Base-by-base conservation (phyloP, 37 sponge, comb jelly and placozoan genomes). In the Hexactinellida sp. region DNA sequence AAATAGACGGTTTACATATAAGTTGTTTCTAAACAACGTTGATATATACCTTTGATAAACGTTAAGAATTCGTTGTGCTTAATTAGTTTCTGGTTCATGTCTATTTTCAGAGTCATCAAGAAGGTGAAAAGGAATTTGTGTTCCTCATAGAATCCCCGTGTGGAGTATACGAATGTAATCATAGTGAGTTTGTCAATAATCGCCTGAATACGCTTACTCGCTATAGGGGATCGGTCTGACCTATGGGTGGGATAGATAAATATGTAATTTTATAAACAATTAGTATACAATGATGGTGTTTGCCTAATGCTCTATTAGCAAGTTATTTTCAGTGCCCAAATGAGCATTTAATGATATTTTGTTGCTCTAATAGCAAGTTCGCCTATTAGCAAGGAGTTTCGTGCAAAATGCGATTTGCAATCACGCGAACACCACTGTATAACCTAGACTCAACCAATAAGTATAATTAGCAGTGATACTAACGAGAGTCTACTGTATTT, bases 71-170 rank as follows among this genome's bases (percentile, higher is more conserved):
- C 96, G 0, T 98, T 89, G 51, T 94, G 94, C 39, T 91, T 90
- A 47, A 96, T 93, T 7, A 85, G 83, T 71, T 85, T 41, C n/a
- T 88, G 86, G 52, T 83, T 88, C 23, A 94, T 89, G 71, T 90
- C 92, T 38, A 98, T 98, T 89, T 95, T 98, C 41, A 98, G 92
- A 34, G 99, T 91, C 19, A 98, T 91, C 1, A 98, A 89, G 0
- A 98, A 91, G 0, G 99, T 98, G 92, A 96, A 98, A 34, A 98
- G 92, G 89, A 98, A 98, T 90, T 98, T 98, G 90, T 98, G 94
- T 19, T 91, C 90, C 63, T 95, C 96, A 83, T 98, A 98, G 36
- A 98, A 89, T 0, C 99, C 96, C 71, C 99, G 85, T 35, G 91
- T 89, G 0, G 97, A 83, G 86, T 98, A 98, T 36, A 88, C 55